Base-by-base conservation (phyloP, 2,888 invertebrate species). In the Globia sparganii region DNA sequence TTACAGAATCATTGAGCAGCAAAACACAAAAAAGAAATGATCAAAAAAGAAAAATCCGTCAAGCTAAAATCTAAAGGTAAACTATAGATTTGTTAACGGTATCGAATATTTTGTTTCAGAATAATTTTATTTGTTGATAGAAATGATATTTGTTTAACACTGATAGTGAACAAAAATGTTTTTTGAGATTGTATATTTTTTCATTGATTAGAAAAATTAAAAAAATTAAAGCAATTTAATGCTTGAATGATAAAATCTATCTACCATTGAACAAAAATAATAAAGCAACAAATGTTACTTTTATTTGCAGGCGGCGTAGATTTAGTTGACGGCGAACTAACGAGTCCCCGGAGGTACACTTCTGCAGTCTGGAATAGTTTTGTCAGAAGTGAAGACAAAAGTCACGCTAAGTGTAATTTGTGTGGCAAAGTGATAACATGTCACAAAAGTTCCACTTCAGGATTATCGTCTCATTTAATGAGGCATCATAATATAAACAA, bases 291-390 rank as follows among this genome's bases (percentile, higher is more conserved):
- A 4, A n/a, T 40, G 11, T 40, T 40, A 21, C 65, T 40, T 40
- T 43, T 21, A 21, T 43, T 65, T 65, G 28, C 28, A 65, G 65
- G 43, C 2, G 5, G 40, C 1, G n/a, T 40, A 40, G 64, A 65
- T n/a, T 28, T 65, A 65, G 5, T n/a, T 18, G 40, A 65, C 18
- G 28, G 40, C 3, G 40, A 43, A 65, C 5, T 28, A 18, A n/a
- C n/a, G n/a, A n/a, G n/a, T n/a, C n/a, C n/a, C n/a, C 46, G 75
- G 4, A 72, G 40, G 18, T 28, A 65, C 3, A 56, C 31, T 25
- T 72, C 75, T 11, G 31, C 56, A 4, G 72, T 72, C 11, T 72
- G 75, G 72, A 28, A 58, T n/a, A n/a, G n/a, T n/a, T n/a, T n/a
- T n/a, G n/a, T n/a, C n/a, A n/a, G n/a, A n/a, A n/a, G n/a, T n/a